Evolutionary conservation across 2,888 invertebrate genomes (phyloP), one percentile per base, ranked within the genome.

Genomic region (Erannis defoliaria): DNA sequence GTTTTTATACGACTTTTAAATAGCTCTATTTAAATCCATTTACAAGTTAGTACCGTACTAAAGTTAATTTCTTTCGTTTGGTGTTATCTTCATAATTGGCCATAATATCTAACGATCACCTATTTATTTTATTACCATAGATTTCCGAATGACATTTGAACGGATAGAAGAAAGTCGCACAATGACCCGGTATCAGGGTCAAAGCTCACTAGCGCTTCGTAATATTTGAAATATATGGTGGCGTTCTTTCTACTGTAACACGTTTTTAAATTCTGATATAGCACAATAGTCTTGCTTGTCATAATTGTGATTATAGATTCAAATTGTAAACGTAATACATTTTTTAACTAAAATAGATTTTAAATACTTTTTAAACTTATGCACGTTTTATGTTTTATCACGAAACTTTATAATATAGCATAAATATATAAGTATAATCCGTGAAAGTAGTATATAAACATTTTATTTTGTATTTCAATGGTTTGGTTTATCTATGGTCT

Each of bases 121-220:
- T 53, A 42, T 62, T 62, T 57, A 57, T 62, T 62, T 53, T 57
- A 62, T 53, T 53, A 48, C 62, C 21, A 48, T 42, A 62, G 56
- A 62, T 57, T 62, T 62, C 62, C 62, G 56, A 48, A 48, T 55
- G 43, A 53, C 46, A 55, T 58, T 66, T 56, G 29, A 38, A 33
- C 21, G 40, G 33, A 65, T 55, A 38, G 18, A 73, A 73, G 77
- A 77, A 74, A 76, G 75, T 48, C 62, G 23, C 55, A 66, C 70
- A 69, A 72, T 76, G 56, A 57, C 48, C 65, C 55, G 40, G 56
- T 56, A 66, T 67, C 59, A 54, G 53, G 56, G 48, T 12, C 46
- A 21, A 51, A 43, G 6, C 35, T 12, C 53, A 62, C 62, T 12
- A 21, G 16, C 37, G 21, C 5, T 5, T 6, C 2, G n/a, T 19